A percentile compares a stretch with the other conserved stretches of the same genome.
Conservation (phyloP, 2,113 vertebrate genomes). For the Dascyllus trimaculatus region DNA sequence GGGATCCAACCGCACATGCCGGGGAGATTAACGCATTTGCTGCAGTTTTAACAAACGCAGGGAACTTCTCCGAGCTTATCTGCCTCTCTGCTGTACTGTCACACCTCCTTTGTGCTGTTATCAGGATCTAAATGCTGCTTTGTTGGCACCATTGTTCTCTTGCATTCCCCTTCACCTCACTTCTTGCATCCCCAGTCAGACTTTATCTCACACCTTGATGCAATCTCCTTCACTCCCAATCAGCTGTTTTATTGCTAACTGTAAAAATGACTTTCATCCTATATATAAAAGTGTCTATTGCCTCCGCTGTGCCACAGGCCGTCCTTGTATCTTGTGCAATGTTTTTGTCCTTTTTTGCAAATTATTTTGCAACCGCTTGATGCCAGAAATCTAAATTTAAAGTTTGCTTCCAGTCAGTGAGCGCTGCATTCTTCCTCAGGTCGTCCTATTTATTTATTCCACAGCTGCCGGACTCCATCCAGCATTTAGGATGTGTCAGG, state of each 20-base stretch:
- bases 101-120: conserved; percentile 10
- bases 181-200: neutral
- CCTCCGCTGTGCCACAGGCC: conserved; percentile 29
- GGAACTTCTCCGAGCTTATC: neutral
- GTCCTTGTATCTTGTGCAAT: neutral
- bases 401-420: neutral
- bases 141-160: conserved; percentile 4
- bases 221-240: neutral
- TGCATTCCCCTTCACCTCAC: neutral
- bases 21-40: too few species aligned
- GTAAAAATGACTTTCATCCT: neutral
- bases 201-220: neutral
- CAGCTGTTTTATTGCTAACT: neutral
- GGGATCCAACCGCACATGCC: too few species aligned
- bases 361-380: neutral
- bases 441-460: neutral
- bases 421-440: neutral
- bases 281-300: too few species aligned
- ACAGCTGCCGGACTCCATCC: conserved; percentile 37
- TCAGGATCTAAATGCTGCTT: too few species aligned
- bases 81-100: neutral
- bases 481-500: conserved; percentile 42
- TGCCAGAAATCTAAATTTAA: conserved; percentile 15
- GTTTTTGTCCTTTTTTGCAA: too few species aligned
- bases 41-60: too few species aligned